A percentile compares a stretch with the other conserved stretches of the same genome.
Evolutionary conservation across 2,888 invertebrate genomes (phyloP).

Genomic region (Acleris emargana): DNA sequence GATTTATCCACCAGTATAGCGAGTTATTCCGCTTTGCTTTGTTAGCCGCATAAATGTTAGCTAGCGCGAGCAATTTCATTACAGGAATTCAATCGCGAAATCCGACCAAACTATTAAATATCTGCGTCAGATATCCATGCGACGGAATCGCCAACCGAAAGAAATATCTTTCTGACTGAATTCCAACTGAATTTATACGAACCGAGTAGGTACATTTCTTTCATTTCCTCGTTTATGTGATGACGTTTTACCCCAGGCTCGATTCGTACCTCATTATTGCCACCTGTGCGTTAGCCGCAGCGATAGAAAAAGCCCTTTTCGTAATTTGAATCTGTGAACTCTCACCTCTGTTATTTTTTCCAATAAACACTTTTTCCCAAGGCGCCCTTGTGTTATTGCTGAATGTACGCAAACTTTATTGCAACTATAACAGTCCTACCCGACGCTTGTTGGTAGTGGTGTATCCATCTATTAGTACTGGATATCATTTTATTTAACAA

Average conservation of each 20-base stretch:
- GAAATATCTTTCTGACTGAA: background rate
- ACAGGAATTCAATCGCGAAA: slow-evolving; percentile 21
- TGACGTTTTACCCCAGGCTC: slow-evolving; percentile 57
- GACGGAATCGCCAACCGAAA: background rate
- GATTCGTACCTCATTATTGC: slow-evolving; percentile 70
- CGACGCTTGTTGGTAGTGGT: slow-evolving; percentile 42
- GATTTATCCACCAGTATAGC: no score
- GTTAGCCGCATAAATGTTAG: slow-evolving; percentile 6
- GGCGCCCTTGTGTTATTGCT: slow-evolving; percentile 59
- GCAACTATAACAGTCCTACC: slow-evolving; percentile 63
- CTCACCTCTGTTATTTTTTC: slow-evolving; percentile 69
- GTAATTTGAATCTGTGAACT: slow-evolving; percentile 65
- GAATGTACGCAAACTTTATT: slow-evolving; percentile 69
- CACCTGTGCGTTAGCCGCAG: slow-evolving; percentile 73
- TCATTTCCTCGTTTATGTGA: background rate
- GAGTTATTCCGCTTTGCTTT: slow-evolving; percentile 6
- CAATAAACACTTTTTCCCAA: slow-evolving; percentile 74
- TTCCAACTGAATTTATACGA: no score
- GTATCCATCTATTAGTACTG: no score
- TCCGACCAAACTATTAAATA: slow-evolving; percentile 17
- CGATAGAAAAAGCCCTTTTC: slow-evolving; percentile 59
- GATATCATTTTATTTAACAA: no score
- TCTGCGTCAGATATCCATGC: slow-evolving; percentile 4
- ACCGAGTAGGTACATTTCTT: background rate
- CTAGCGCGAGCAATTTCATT: slow-evolving; percentile 27